phyloP scores from a whole-genome alignment of 2,888 invertebrate genomes.

The Drosophila nr. perissopoda region DNA sequence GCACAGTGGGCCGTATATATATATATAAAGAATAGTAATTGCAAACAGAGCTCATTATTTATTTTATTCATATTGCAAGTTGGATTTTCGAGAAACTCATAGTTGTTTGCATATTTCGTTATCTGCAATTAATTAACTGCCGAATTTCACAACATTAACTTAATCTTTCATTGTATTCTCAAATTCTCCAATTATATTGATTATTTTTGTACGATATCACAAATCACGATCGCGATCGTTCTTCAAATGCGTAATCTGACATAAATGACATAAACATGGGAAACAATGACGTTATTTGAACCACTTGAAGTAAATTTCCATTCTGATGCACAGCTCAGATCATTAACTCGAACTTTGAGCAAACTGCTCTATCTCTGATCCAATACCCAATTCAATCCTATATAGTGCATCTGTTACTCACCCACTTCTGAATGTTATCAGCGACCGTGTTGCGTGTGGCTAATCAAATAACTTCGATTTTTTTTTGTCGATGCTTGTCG shows the following conservation, averaged over 20 bases:
- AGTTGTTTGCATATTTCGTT: neutral
- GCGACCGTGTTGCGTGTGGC: conserved; percentile 4
- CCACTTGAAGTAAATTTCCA: conserved; percentile 21
- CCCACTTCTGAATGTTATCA: conserved; percentile 20
- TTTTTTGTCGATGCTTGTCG: conserved; percentile 44
- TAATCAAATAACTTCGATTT: conserved; percentile 53
- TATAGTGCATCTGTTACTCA: conserved; percentile 28
- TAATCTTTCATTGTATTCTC: neutral
- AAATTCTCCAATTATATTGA: neutral
- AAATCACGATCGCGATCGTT: neutral
- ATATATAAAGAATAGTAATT: neutral
- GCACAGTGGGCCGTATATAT: conserved; percentile 43
- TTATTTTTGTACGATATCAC: neutral
- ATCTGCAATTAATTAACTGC: neutral
- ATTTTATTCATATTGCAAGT: neutral
- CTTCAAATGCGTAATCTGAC: conserved; percentile 7
- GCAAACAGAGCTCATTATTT: neutral
- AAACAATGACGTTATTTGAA: conserved; percentile 1
- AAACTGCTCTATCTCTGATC: conserved; percentile 12
- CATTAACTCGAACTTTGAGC: neutral
- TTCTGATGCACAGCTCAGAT: neutral
- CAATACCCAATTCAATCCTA: conserved; percentile 2
- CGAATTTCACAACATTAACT: neutral
- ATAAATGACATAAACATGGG: neutral
- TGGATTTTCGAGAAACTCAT: neutral